Base-by-base conservation (phyloP, 2,888 invertebrate species). In the Selenia dentaria region DNA sequence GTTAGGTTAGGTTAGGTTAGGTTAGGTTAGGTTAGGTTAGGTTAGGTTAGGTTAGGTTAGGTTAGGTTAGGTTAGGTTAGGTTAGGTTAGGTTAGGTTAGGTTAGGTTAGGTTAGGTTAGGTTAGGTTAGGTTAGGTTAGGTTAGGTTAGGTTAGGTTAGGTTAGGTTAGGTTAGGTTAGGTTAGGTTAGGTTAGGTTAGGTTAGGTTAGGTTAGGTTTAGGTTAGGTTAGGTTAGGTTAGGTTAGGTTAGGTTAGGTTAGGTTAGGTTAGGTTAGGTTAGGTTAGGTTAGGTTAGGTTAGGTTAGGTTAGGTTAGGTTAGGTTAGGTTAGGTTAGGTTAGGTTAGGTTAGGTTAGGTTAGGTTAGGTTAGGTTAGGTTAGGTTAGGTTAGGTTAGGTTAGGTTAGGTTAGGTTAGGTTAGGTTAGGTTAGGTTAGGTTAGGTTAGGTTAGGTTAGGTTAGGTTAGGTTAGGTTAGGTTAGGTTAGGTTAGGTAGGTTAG, bases 231-330 rank as follows among this genome's bases (percentile, higher is more conserved):
- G 54, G 51, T 22, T 22, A 33, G 35, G 34, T 42, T 35, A 22
- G 42, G 34, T 42, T 35, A 37, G 45, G 39, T 46, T 39, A 38
- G 45, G 33, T 46, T 34, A 32, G 43, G 33, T 44, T 6, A 6
- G 51, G 44, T 51, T 53, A 43, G 52, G 55, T 45, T 41, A 37
- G 48, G 54, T 43, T 41, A 51, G 51, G 51, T 51, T 51, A 51
- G 51, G 51, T 54, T 51, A 51, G 48, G 51, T 51, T 47, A 47
- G 47, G 49, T 53, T 45, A 49, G 47, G 46, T 54, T 50, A 50
- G 54, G 51, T 54, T 51, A 51, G 54, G 51, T 54, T 51, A 51
- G 54, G 51, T 54, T 50, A 50, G 53, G 50, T 54, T 46, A 41
- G 43, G 47, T 43, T 51, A 49, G 46, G 48, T 45, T 37, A 22